Evolutionary conservation across 2,888 invertebrate genomes (phyloP).

Genomic region (Drosophila buzzatii): DNA sequence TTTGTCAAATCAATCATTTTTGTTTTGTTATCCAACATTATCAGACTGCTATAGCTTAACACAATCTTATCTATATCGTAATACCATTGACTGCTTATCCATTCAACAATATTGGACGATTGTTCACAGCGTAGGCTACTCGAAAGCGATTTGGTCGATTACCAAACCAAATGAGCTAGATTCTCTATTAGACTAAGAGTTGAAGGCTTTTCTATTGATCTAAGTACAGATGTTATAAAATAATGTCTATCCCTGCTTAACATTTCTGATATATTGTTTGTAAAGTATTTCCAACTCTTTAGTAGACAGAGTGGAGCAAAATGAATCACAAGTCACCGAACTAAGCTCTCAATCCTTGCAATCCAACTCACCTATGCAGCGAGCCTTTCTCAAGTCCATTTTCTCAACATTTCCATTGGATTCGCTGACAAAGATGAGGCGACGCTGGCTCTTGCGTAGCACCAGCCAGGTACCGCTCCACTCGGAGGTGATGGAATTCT

Average conservation of each 20-base stretch:
- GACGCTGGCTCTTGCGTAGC: conserved; percentile 89
- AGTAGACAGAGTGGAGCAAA: no score
- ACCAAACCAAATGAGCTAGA: neutral
- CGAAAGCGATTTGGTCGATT: neutral
- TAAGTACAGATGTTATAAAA: neutral
- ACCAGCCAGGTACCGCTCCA: conserved; percentile 94
- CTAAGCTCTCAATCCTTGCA: neutral
- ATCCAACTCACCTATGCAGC: conserved; percentile 88
- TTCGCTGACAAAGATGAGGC: conserved; percentile 83
- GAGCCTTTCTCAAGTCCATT: conserved; percentile 92
- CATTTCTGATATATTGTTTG: no score
- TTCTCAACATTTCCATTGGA: conserved; percentile 86
- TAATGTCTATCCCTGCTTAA: neutral
- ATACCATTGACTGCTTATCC: neutral
- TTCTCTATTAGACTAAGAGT: neutral
- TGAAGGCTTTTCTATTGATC: no score
- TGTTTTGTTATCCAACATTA: neutral
- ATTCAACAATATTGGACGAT: neutral
- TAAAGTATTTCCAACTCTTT: no score
- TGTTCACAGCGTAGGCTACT: neutral
- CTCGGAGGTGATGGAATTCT: conserved; percentile 84
- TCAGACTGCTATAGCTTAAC: neutral
- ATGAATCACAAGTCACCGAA: neutral
- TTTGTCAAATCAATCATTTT: neutral
- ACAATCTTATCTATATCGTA: neutral